phyloP scores from a whole-genome alignment of 2,113 vertebrate species.

The Sylvilagus bachmani region DNA sequence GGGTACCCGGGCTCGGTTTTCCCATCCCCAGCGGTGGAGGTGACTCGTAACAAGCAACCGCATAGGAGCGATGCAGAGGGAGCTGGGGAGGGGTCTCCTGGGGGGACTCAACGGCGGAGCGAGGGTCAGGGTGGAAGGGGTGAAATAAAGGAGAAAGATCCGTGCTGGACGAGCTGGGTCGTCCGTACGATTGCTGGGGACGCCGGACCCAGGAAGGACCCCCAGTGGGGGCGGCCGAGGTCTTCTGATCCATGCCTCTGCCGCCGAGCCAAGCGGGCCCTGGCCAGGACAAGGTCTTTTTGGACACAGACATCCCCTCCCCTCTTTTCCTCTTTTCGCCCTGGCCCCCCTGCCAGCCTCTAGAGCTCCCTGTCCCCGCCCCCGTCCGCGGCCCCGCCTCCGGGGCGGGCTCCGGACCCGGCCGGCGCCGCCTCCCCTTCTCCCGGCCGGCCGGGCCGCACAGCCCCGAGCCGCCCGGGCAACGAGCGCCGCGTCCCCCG shows the following conservation, averaged over 20 bases:
- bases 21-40: neutral
- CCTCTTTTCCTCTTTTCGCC: neutral
- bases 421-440: slow-evolving; percentile 69
- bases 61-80: neutral
- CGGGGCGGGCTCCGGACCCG: slow-evolving; percentile 71
- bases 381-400: slow-evolving; percentile 72
- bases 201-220: neutral
- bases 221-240: neutral
- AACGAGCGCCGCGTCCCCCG: slow-evolving; percentile 76
- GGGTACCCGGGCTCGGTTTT: neutral
- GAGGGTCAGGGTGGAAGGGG: neutral
- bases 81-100: neutral
- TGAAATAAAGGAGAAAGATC: slow-evolving; percentile 21
- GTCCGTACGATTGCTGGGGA: neutral
- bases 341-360: neutral
- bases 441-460: slow-evolving; percentile 69
- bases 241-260: neutral
- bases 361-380: slow-evolving; percentile 3
- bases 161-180: neutral
- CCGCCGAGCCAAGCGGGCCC: neutral
- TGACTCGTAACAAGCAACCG: neutral
- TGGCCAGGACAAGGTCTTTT: neutral
- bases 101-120: neutral
- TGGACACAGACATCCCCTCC: neutral
- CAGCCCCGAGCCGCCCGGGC: slow-evolving; percentile 77